A percentile compares a stretch with the other conserved stretches of the same genome.
These are phyloP conservation scores for Colletes collaris DNA, from an alignment of 2,888 invertebrate species.

Conservation along the genomic window DNA sequence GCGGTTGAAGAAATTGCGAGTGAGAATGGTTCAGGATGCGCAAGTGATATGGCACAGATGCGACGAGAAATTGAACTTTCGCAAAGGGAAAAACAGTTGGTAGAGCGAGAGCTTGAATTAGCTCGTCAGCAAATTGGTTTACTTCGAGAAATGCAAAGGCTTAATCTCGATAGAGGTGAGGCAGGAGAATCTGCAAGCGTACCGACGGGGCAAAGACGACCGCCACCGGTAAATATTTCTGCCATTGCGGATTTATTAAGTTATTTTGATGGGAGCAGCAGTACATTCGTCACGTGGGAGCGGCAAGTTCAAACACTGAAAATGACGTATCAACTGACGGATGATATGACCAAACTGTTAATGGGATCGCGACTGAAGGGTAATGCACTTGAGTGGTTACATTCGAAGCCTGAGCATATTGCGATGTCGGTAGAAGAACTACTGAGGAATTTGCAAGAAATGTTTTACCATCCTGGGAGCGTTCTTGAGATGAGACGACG, in stretches of 20 bases:
- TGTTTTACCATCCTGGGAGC: too few relatives aligned
- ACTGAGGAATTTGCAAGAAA: too few relatives aligned
- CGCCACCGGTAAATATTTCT: not conserved
- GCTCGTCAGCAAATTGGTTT: constrained; percentile 3
- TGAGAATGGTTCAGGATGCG: not conserved
- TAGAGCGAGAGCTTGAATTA: not conserved
- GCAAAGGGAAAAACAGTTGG: not conserved
- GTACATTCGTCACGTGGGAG: too few relatives aligned
- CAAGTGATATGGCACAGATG: not conserved
- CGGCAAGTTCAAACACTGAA: too few relatives aligned
- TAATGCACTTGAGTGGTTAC: not conserved
- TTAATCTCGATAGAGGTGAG: not conserved
- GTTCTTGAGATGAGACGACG: too few relatives aligned
- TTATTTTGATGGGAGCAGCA: constrained; percentile 1
- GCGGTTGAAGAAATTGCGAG: not conserved
- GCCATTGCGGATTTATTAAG: not conserved
- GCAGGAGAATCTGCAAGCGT: not conserved
- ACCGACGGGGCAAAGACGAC: not conserved
- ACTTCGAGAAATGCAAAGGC: not conserved
- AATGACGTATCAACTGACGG: too few relatives aligned
- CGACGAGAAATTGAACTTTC: not conserved
- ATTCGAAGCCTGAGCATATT: constrained; percentile 5
- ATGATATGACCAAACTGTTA: too few relatives aligned
- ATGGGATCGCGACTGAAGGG: too few relatives aligned
- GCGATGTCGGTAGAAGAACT: not conserved